Conservation (phyloP, 2,113 vertebrate genomes). For the Typhlomys cinereus region DNA sequence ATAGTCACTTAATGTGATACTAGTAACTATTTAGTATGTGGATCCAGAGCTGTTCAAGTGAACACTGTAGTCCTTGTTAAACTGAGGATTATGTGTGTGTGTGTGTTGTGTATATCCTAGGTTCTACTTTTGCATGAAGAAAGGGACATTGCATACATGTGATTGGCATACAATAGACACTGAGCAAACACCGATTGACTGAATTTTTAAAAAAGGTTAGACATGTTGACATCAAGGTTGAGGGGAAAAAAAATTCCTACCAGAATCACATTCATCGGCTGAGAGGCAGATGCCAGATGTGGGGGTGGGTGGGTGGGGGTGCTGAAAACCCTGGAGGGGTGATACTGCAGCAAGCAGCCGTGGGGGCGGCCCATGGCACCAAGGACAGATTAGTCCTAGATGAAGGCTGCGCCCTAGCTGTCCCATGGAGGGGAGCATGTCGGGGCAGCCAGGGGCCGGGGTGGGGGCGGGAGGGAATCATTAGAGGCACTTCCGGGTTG, state of each 20-base stretch:
- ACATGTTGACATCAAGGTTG: neutral
- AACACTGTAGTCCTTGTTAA: conserved; percentile 9
- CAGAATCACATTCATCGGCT: neutral
- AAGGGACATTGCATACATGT: neutral
- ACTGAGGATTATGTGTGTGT: neutral
- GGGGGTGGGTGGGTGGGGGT: too few relatives aligned
- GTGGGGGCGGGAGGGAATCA: neutral
- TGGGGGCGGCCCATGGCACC: neutral
- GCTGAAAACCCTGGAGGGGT: neutral
- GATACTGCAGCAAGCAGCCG: accelerated
- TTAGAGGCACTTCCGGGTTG: neutral
- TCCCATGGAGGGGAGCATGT: neutral
- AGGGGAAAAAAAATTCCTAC: neutral
- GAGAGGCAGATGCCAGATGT: neutral
- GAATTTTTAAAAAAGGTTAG: neutral
- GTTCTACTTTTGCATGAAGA: conserved; percentile 14
- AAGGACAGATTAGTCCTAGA: neutral
- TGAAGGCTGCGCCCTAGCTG: neutral
- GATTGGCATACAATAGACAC: neutral
- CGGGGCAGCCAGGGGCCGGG: neutral
- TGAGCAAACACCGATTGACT: neutral
- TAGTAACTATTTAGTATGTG: neutral
- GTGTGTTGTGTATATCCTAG: too few relatives aligned
- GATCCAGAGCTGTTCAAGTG: neutral
- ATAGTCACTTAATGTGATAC: neutral